Percentiles rank a stretch among this genome's conserved stretches.
These are phyloP conservation scores for Brachyhypopomus occidentalis DNA, from an alignment of 2,113 vertebrate species.

Conservation along the genomic window DNA sequence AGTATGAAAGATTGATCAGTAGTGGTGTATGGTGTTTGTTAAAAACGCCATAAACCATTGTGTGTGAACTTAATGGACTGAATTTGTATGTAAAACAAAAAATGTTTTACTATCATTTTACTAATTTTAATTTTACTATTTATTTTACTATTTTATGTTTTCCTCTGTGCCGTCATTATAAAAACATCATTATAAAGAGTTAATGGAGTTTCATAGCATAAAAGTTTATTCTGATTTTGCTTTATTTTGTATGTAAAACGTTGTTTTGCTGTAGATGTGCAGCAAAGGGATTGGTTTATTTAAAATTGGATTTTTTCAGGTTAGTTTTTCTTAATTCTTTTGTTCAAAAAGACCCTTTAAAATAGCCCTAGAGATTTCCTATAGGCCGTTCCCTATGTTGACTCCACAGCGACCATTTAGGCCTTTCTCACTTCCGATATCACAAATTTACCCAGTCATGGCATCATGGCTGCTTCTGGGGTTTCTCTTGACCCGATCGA, in stretches of 20 bases:
- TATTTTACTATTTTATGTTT: too few species aligned
- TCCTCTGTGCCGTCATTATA: background rate
- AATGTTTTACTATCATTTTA: too few species aligned
- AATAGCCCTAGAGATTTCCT: background rate
- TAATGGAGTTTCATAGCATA: too few species aligned
- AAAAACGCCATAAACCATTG: background rate
- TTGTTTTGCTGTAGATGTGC: too few species aligned
- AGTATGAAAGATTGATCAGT: background rate
- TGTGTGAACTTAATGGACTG: too few species aligned
- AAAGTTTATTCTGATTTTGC: too few species aligned
- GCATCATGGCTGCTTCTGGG: constrained; percentile 67
- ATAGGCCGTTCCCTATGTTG: background rate
- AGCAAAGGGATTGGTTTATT: too few species aligned
- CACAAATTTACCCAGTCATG: constrained; percentile 68
- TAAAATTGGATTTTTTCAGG: too few species aligned
- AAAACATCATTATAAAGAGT: background rate
- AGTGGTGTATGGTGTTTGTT: background rate
- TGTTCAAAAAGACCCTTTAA: background rate
- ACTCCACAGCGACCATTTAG: background rate
- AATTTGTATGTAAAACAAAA: background rate
- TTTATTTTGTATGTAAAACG: too few species aligned
- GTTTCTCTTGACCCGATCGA: constrained; percentile 50
- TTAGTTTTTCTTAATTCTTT: too few species aligned
- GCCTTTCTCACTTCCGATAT: constrained; percentile 32
- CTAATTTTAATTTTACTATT: too few species aligned